Conservation (phyloP, 1,140 invertebrate genomes). For the Amphibalanus amphitrite region DNA sequence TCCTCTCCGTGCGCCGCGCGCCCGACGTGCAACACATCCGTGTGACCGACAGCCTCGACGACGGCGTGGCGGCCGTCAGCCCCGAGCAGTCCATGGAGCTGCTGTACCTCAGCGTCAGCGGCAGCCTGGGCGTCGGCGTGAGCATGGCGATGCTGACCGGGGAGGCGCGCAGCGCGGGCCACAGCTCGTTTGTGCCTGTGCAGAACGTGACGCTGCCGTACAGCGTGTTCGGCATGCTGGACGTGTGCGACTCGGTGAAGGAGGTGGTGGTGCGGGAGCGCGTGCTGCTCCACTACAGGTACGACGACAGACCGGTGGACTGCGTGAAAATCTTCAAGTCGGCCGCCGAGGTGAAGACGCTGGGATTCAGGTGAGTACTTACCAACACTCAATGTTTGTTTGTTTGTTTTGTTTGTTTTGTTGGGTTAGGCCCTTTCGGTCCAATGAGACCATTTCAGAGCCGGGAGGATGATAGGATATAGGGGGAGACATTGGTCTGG, state of each 20-base stretch:
- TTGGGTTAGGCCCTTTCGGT: too few species aligned
- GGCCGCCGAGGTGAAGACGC: slow-evolving; percentile 57
- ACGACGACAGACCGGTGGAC: slow-evolving; percentile 86
- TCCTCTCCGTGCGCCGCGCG: slow-evolving; percentile 71
- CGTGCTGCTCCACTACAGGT: slow-evolving; percentile 89
- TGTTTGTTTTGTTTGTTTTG: too few species aligned
- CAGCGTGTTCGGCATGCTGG: slow-evolving; percentile 82
- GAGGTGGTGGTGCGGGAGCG: slow-evolving; percentile 75
- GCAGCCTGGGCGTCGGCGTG: slow-evolving; percentile 75
- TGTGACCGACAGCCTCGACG: slow-evolving; percentile 63
- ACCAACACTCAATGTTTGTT: too few species aligned
- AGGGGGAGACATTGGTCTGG: too few species aligned
- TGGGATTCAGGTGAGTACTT: slow-evolving; percentile 60
- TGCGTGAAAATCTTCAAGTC: slow-evolving; percentile 95
- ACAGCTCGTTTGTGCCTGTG: slow-evolving; percentile 69
- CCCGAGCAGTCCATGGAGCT: slow-evolving; percentile 55
- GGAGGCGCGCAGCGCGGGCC: slow-evolving; percentile 70
- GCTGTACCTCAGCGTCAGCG: slow-evolving; percentile 40
- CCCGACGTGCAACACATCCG: slow-evolving; percentile 66
- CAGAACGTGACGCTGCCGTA: slow-evolving; percentile 76
- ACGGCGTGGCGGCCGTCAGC: slow-evolving; percentile 81
- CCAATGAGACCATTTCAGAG: too few species aligned
- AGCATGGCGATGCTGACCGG: slow-evolving; percentile 76
- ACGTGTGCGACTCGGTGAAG: slow-evolving; percentile 90
- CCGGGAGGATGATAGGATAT: too few species aligned